phyloP scores from a whole-genome alignment of 2,888 invertebrate genomes.

The Pandemis heparana region DNA sequence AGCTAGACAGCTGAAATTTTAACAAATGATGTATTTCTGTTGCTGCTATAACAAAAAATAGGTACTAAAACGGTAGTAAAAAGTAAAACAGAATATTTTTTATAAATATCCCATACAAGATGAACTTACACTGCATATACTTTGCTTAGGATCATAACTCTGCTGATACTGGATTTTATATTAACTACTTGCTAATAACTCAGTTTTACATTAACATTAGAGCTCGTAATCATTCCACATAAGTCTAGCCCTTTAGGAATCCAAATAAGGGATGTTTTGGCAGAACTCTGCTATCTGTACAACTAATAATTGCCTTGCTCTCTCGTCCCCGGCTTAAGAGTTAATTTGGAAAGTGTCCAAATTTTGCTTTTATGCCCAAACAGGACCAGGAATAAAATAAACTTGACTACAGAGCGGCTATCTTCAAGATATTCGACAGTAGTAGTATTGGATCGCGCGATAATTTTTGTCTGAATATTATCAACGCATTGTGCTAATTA shows the following conservation, averaged over 20 bases:
- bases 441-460: neutral
- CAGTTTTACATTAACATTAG: neutral
- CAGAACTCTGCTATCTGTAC: slow-evolving; percentile 57
- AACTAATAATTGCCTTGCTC: slow-evolving; percentile 68
- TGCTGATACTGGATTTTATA: too few relatives aligned
- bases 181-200: too few relatives aligned
- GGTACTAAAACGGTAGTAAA: too few relatives aligned
- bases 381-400: slow-evolving; percentile 60
- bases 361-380: slow-evolving; percentile 72
- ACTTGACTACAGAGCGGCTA: slow-evolving; percentile 29
- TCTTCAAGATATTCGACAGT: neutral
- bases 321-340: slow-evolving; percentile 66
- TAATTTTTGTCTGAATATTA: too few relatives aligned
- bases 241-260: neutral
- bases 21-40: too few relatives aligned
- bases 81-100: too few relatives aligned
- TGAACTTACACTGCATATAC: too few relatives aligned
- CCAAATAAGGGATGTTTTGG: slow-evolving; percentile 9
- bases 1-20: too few relatives aligned
- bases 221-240: neutral
- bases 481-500: too few relatives aligned
- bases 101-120: too few relatives aligned
- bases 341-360: slow-evolving; percentile 81
- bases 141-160: too few relatives aligned
- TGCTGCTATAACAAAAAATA: too few relatives aligned